A percentile compares a stretch with the other conserved stretches of the same genome.
Evolutionary conservation across 2,113 vertebrate genomes (phyloP).

Genomic region (Paracyprichromis sp.): DNA sequence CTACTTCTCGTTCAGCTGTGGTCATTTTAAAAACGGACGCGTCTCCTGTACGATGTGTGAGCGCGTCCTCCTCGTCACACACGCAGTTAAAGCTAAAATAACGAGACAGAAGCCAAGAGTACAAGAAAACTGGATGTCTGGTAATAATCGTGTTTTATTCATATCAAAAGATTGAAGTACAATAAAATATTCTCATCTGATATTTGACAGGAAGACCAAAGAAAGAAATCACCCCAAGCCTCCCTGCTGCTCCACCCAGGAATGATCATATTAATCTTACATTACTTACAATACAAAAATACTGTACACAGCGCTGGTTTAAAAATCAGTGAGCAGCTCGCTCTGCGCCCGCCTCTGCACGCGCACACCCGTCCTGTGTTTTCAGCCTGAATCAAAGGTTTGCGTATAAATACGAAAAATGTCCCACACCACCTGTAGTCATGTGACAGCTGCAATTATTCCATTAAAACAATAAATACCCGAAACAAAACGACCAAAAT

Average conservation of each 20-base stretch:
- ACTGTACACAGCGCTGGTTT: conserved; percentile 67
- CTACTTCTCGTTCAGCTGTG: not conserved
- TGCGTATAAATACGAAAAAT: conserved; percentile 40
- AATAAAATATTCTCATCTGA: conserved; percentile 65
- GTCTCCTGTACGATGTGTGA: not conserved
- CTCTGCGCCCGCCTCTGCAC: not conserved
- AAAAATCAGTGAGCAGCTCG: conserved; percentile 28
- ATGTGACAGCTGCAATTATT: not conserved
- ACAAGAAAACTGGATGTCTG: not conserved
- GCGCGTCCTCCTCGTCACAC: not conserved
- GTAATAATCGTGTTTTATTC: conserved; percentile 39
- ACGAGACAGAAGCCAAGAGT: not conserved
- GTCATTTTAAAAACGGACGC: rapidly evolving
- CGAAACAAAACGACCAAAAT: not conserved
- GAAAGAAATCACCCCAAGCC: not conserved
- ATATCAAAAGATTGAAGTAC: conserved; percentile 61
- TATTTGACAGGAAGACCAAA: conserved; percentile 50
- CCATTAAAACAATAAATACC: conserved; percentile 28
- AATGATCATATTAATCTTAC: conserved; percentile 25
- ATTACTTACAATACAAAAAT: conserved; percentile 73
- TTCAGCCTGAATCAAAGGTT: not conserved
- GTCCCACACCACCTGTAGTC: not conserved
- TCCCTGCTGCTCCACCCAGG: not conserved
- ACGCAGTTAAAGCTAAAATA: not conserved
- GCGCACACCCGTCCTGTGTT: not conserved